Evolutionary conservation across 1,140 invertebrate species (phyloP).

Genomic region (Batillaria attramentaria): DNA sequence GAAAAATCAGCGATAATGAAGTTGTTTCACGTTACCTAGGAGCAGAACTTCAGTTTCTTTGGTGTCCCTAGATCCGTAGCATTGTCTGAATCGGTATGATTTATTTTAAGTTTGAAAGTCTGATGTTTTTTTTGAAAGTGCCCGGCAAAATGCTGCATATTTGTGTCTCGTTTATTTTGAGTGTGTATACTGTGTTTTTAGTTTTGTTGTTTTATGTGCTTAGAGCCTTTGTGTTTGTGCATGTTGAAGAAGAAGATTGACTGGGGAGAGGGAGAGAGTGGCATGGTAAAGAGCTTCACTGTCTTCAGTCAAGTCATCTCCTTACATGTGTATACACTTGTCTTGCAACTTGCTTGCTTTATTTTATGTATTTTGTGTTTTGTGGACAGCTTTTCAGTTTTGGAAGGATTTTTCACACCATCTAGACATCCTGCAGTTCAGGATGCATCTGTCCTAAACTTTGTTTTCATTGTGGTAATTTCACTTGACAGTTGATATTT

Average conservation of each 20-base stretch:
- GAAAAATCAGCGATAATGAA: neutral
- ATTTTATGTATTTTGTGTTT: neutral
- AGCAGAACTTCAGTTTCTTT: slow-evolving; percentile 7
- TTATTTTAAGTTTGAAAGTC: neutral
- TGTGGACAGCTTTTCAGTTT: neutral
- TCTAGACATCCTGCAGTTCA: neutral
- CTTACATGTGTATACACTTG: too few relatives aligned
- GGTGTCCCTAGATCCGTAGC: slow-evolving; percentile 4
- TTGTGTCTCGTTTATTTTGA: neutral
- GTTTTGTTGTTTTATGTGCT: too few relatives aligned
- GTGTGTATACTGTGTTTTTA: neutral
- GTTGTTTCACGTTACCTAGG: neutral
- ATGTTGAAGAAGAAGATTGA: too few relatives aligned
- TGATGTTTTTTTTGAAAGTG: neutral
- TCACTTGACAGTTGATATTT: too few relatives aligned
- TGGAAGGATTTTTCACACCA: neutral
- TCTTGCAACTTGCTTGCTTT: too few relatives aligned
- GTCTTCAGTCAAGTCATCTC: too few relatives aligned
- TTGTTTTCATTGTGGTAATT: slow-evolving; percentile 48
- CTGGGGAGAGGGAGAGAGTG: too few relatives aligned
- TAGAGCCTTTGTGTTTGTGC: too few relatives aligned
- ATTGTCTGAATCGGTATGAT: neutral
- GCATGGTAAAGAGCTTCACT: too few relatives aligned
- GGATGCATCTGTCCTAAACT: neutral
- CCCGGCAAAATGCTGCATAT: neutral